These are phyloP conservation scores for Hydrocynus forskahlii DNA, from an alignment of 2,797 vertebrate species.

Conservation along the genomic window DNA sequence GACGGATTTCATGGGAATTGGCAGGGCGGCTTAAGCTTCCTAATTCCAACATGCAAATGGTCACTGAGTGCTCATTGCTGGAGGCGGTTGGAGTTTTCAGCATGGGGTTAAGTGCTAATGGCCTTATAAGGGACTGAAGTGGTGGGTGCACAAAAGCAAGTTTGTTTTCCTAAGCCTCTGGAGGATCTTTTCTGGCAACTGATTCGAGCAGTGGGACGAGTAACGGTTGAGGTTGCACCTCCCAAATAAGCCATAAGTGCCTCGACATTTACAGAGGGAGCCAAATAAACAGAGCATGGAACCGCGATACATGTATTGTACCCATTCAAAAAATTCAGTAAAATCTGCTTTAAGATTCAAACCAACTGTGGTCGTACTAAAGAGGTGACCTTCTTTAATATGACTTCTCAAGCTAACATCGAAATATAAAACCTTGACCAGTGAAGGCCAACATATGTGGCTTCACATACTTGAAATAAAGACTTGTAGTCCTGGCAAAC, in stretches of 20 bases:
- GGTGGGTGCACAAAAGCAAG: slow-evolving; percentile 62
- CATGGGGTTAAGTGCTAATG: slow-evolving; percentile 64
- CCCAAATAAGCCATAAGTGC: slow-evolving; percentile 52
- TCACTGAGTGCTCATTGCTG: slow-evolving; percentile 80
- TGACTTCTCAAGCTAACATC: slow-evolving; percentile 60
- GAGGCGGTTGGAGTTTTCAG: slow-evolving; percentile 78
- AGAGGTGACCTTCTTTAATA: slow-evolving; percentile 61
- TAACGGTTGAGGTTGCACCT: slow-evolving; percentile 43
- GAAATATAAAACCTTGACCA: slow-evolving; percentile 68
- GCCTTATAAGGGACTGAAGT: slow-evolving; percentile 37
- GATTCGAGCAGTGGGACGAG: slow-evolving; percentile 30
- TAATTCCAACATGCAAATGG: slow-evolving; percentile 85
- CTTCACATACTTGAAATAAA: slow-evolving; percentile 68
- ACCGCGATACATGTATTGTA: slow-evolving; percentile 62
- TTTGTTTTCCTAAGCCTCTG: slow-evolving; percentile 45
- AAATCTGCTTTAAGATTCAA: slow-evolving; percentile 37
- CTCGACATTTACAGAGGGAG: slow-evolving; percentile 40
- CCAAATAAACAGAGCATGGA: slow-evolving; percentile 61
- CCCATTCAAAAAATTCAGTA: slow-evolving; percentile 51
- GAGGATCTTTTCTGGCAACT: slow-evolving; percentile 33
- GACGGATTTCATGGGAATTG: slow-evolving; percentile 99
- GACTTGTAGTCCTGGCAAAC: slow-evolving; percentile 70
- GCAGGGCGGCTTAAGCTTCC: slow-evolving; percentile 83
- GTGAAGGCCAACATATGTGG: slow-evolving; percentile 67
- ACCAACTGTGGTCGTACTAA: slow-evolving; percentile 22